These are phyloP conservation scores for Catagonus wagneri DNA, from an alignment of 2,113 vertebrate genomes.

Conservation along the genomic window DNA sequence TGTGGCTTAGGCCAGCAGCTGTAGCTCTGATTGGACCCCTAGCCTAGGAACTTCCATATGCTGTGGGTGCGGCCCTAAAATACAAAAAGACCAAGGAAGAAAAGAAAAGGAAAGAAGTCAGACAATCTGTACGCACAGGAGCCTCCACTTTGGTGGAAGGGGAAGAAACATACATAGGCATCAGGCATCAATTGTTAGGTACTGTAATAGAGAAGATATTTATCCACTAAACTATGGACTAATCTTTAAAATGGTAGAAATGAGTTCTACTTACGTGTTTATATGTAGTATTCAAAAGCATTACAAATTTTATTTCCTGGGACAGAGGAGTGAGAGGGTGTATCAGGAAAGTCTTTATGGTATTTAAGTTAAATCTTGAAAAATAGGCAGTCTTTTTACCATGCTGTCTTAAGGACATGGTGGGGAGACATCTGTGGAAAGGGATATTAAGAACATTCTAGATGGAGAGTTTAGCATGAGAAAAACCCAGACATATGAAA, in stretches of 20 bases:
- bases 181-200: not conserved
- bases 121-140: not conserved
- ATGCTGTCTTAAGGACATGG: not conserved
- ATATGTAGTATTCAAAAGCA: not conserved
- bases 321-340: not conserved
- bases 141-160: not conserved
- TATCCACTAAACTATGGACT: not conserved
- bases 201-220: not conserved
- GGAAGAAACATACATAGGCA: slow-evolving; percentile 26
- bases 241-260: not conserved
- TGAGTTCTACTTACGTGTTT: not conserved
- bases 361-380: slow-evolving; percentile 24
- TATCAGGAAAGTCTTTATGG: not conserved
- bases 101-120: not conserved
- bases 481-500: not conserved
- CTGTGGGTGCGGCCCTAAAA: too few species aligned
- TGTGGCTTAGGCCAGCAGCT: too few species aligned
- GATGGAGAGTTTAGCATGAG: not conserved
- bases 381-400: not conserved
- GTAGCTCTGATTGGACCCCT: too few species aligned
- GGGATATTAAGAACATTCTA: not conserved
- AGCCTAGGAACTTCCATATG: too few species aligned
- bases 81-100: too few species aligned
- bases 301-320: not conserved
- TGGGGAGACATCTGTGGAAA: not conserved